phyloP scores from a whole-genome alignment of 1,140 invertebrate species.

The Carposina sasakii region DNA sequence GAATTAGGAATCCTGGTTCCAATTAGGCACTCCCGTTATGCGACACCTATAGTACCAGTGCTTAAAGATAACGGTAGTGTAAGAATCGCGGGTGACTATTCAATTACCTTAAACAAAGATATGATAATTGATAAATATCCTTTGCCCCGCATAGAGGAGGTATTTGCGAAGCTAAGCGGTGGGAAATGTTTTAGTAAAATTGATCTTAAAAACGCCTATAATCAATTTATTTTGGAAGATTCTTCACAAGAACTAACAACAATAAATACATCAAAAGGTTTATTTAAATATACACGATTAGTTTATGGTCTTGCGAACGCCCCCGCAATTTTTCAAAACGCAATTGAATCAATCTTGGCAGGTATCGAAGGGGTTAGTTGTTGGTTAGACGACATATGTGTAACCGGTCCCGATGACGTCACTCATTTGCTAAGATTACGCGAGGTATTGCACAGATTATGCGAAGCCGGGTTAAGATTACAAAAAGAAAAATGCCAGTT shows the following conservation, averaged over 20 bases:
- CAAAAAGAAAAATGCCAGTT: slow-evolving; percentile 45
- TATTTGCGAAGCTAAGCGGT: slow-evolving; percentile 29
- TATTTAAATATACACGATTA: slow-evolving; percentile 42
- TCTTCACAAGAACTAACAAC: slow-evolving; percentile 32
- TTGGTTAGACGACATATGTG: slow-evolving; percentile 31
- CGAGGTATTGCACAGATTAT: slow-evolving; percentile 33
- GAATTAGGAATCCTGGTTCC: slow-evolving; percentile 25
- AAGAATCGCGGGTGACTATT: slow-evolving; percentile 32
- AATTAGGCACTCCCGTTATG: slow-evolving; percentile 20
- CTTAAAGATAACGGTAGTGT: slow-evolving; percentile 23
- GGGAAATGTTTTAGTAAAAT: slow-evolving; percentile 34
- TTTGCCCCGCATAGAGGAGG: slow-evolving; percentile 27
- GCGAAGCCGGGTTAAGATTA: slow-evolving; percentile 24
- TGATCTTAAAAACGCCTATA: slow-evolving; percentile 40
- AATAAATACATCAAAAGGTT: slow-evolving; percentile 40
- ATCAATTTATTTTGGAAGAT: slow-evolving; percentile 33
- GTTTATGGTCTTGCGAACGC: slow-evolving; percentile 40
- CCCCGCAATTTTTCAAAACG: slow-evolving; percentile 43
- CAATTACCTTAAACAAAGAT: slow-evolving; percentile 27
- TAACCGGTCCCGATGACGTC: slow-evolving; percentile 23
- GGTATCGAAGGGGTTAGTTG: slow-evolving; percentile 28
- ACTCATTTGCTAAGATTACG: slow-evolving; percentile 18
- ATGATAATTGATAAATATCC: slow-evolving; percentile 29
- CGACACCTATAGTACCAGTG: slow-evolving; percentile 33
- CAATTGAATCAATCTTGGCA: slow-evolving; percentile 41